Evolutionary conservation across 1,140 invertebrate genomes (phyloP), one percentile per base, ranked within the genome.

Genomic region (Lasaia peninsularis): DNA sequence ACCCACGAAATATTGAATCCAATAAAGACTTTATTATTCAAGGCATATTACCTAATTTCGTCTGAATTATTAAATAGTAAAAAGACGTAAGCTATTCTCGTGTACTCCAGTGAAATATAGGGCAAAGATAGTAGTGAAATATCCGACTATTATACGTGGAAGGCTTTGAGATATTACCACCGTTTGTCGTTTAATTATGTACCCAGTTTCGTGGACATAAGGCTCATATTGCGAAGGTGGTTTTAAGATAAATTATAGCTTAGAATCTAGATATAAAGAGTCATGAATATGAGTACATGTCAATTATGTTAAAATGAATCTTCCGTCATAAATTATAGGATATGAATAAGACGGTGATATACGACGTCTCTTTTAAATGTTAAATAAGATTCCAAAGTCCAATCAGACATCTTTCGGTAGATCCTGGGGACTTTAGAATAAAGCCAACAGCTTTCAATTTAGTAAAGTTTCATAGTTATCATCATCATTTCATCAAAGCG

Each of bases 221-320:
- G 37, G 10, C 16, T 18, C 16, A 40, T 40, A 16, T 40, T 40
- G 16, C 37, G 37, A 40, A 40, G 37, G 14, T 18, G 10, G 8
- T 0, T 40, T 2, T 14, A 1, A 16, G 37, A 20, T 14, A 16
- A 40, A 40, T 16, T 40, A 40, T 40, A 8, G 35, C 14, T 14
- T 37, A 40, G 37, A 40, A 40, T 40, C 37, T 16, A 40, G 37
- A 40, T 40, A 40, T 40, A 40, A 40, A 14, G 37, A 40, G 37
- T 40, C 37, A 40, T 40, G 37, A 40, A 40, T 40, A 40, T 12
- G 35, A 40, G 35, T 40, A 40, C 14, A 40, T 40, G 35, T 37
- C 34, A 37, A 37, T 37, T 37, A 37, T 14, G 34, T 37, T 37
- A 37, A 37, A 37, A 37, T 37, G 12, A 37, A 37, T 37, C 35